Evolutionary conservation across 2,113 vertebrate species (phyloP).

Genomic region (Hucho hucho): DNA sequence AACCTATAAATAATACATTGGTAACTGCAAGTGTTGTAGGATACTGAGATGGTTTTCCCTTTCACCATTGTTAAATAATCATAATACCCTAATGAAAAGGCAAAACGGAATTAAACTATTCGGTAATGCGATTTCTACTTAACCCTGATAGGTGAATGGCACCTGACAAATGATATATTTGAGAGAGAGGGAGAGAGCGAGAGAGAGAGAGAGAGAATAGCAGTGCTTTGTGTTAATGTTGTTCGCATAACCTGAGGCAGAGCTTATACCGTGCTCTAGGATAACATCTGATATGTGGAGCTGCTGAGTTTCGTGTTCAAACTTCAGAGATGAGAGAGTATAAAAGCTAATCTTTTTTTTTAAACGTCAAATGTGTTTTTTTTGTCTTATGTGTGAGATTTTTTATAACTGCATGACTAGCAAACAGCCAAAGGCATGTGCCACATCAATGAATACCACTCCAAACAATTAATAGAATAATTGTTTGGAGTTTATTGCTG

Average conservation of each 20-base stretch:
- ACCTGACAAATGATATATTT: background rate
- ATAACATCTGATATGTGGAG: conserved; percentile 12
- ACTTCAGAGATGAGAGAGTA: conserved; percentile 3
- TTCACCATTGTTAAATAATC: conserved; percentile 2
- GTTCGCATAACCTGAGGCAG: conserved; percentile 20
- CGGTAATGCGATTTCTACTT: background rate
- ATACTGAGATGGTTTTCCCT: conserved; percentile 1
- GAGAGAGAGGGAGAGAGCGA: too few relatives aligned
- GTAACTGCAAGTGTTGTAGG: conserved; percentile 27
- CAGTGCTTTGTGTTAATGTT: background rate
- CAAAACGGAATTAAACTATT: conserved; percentile 13
- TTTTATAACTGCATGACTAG: background rate
- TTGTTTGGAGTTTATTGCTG: too few relatives aligned
- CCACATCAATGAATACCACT: too few relatives aligned
- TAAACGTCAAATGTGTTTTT: background rate
- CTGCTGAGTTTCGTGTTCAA: background rate
- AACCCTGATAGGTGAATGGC: background rate
- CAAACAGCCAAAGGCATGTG: background rate
- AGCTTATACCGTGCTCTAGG: background rate
- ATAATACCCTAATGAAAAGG: background rate
- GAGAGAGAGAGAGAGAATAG: background rate
- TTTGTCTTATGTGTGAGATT: background rate
- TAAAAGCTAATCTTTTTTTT: conserved; percentile 13
- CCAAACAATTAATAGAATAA: too few relatives aligned
- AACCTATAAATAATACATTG: conserved; percentile 44